Percentiles rank a stretch among this genome's conserved stretches.
These are phyloP conservation scores for Archilochus colubris DNA, from an alignment of 2,113 vertebrate genomes.

Conservation along the genomic window DNA sequence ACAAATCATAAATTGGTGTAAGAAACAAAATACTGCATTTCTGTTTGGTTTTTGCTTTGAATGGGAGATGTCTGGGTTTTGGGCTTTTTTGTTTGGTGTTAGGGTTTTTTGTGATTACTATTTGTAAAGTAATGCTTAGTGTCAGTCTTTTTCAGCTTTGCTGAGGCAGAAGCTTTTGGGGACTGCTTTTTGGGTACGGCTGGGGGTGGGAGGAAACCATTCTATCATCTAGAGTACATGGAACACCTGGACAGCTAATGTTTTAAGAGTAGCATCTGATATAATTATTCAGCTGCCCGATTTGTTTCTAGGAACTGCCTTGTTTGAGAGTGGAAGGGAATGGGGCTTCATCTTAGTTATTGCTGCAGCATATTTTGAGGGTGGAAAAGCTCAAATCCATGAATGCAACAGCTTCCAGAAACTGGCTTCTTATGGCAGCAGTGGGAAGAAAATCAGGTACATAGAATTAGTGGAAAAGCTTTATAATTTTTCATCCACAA, in stretches of 20 bases:
- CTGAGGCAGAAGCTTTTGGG: background rate
- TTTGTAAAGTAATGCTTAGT: background rate
- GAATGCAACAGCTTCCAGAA: slow-evolving; percentile 30
- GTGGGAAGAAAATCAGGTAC: slow-evolving; percentile 49
- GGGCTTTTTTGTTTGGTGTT: background rate
- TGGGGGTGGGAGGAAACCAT: background rate
- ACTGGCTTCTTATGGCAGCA: slow-evolving; percentile 19
- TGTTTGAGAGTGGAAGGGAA: slow-evolving; percentile 48
- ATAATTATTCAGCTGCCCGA: slow-evolving; percentile 8
- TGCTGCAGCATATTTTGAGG: slow-evolving; percentile 45
- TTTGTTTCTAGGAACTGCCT: slow-evolving; percentile 36
- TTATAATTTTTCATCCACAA: background rate
- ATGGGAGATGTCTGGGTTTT: background rate
- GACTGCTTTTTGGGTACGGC: background rate
- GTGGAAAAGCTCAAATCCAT: slow-evolving; percentile 37
- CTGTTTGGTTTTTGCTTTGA: background rate
- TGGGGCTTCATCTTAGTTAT: slow-evolving; percentile 47
- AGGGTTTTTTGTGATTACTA: background rate
- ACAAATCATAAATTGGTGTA: background rate
- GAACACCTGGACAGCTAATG: background rate
- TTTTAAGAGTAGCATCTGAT: background rate
- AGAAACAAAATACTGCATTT: background rate
- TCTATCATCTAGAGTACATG: background rate
- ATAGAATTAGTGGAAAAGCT: slow-evolving; percentile 12
- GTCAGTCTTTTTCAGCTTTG: background rate